Conservation (phyloP, 2,888 invertebrate species). For the Ophion ventricosus region DNA sequence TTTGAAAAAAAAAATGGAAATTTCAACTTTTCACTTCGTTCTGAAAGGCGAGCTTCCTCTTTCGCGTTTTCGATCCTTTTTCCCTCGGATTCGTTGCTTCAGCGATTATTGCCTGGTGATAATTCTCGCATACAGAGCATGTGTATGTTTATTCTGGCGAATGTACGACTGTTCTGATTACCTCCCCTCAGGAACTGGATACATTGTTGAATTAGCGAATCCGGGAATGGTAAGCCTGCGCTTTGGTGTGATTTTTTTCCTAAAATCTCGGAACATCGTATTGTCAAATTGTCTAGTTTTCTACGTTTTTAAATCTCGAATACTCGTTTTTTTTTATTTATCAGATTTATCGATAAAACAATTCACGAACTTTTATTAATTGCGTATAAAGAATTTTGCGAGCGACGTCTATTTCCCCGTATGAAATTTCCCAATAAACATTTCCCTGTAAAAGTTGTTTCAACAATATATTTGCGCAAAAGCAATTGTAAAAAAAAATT, state of each 20-base stretch:
- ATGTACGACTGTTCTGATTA: slow-evolving; percentile 20
- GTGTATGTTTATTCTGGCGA: slow-evolving; percentile 20
- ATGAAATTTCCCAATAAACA: not conserved
- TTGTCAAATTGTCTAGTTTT: not conserved
- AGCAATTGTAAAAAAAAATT: too few relatives aligned
- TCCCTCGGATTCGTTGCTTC: slow-evolving; percentile 60
- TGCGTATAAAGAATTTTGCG: not conserved
- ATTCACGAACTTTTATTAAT: not conserved
- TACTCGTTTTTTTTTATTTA: not conserved
- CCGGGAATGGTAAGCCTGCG: slow-evolving; percentile 50
- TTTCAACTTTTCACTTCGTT: not conserved
- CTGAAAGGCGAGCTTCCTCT: not conserved
- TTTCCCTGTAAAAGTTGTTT: too few relatives aligned
- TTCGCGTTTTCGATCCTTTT: slow-evolving; percentile 9
- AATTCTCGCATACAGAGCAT: slow-evolving; percentile 33
- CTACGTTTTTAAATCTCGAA: not conserved
- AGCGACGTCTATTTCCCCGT: not conserved
- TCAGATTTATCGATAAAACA: not conserved
- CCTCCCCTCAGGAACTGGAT: slow-evolving; percentile 34
- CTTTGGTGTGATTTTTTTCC: slow-evolving; percentile 17
- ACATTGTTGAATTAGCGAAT: slow-evolving; percentile 56
- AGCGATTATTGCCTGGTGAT: slow-evolving; percentile 43
- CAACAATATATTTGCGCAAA: too few relatives aligned
- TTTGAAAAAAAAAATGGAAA: not conserved
- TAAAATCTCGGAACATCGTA: not conserved